Conservation (phyloP, 2,797 vertebrate genomes). For the Enteromius paludinosus region DNA sequence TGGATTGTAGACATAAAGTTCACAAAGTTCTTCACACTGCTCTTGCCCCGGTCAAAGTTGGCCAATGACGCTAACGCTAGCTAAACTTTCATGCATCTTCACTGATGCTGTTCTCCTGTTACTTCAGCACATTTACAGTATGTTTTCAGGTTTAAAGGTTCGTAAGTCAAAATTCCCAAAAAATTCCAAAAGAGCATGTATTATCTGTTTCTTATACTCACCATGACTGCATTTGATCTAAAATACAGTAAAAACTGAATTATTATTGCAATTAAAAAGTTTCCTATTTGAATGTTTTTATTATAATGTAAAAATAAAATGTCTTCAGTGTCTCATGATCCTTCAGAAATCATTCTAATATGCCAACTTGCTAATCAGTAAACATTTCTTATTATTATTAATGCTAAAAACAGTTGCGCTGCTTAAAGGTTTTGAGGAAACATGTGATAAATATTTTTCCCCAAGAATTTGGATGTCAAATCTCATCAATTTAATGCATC, state of each 20-base stretch:
- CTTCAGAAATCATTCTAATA: background rate
- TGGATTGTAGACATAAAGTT: conserved; percentile 23
- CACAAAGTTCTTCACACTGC: conserved; percentile 38
- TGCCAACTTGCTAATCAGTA: background rate
- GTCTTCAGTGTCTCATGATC: background rate
- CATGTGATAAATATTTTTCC: background rate
- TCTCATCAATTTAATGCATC: background rate
- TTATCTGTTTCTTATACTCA: background rate
- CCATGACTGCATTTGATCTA: background rate
- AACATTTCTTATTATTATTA: background rate
- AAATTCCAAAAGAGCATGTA: no score
- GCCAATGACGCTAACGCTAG: background rate
- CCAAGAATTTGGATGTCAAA: background rate
- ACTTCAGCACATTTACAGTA: background rate
- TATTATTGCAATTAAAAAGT: background rate
- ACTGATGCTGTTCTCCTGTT: conserved; percentile 51
- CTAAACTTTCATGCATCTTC: conserved; percentile 65
- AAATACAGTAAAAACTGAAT: background rate
- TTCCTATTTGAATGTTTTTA: background rate
- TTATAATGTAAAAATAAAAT: background rate
- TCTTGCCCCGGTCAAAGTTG: conserved; percentile 33
- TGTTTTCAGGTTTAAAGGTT: background rate
- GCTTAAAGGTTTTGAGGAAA: background rate
- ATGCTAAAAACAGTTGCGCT: background rate
- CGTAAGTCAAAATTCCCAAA: no score